Percentiles rank a stretch among this genome's conserved stretches.
Conservation (phyloP, 1,140 invertebrate genomes). For the Akabosia matsudoensis region DNA sequence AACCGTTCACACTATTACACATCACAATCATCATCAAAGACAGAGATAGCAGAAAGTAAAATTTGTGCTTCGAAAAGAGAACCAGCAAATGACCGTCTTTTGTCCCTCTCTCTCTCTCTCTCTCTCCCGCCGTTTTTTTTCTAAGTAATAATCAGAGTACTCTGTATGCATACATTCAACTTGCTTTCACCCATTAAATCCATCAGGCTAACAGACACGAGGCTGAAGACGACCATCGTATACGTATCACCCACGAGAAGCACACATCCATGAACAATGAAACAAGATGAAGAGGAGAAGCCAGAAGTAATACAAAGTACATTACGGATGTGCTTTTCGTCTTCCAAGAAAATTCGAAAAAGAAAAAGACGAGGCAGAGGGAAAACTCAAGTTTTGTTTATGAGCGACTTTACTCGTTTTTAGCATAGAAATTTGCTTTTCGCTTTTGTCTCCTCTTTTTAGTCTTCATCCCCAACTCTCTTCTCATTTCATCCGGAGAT, state of each 20-base stretch:
- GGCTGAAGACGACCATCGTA: background rate
- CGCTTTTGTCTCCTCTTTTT: background rate
- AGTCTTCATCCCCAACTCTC: background rate
- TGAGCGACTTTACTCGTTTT: slow-evolving; percentile 7
- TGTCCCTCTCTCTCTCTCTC: too few relatives aligned
- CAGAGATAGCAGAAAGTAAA: background rate
- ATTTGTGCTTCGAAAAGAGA: background rate
- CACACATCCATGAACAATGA: background rate
- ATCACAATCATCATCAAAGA: background rate
- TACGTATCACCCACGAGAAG: background rate
- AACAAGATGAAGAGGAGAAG: slow-evolving; percentile 11
- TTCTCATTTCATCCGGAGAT: background rate
- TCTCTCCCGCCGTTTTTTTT: background rate
- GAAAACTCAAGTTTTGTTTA: background rate
- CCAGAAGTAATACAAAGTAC: slow-evolving; percentile 19
- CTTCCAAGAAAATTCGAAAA: too few relatives aligned
- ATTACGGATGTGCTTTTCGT: slow-evolving; percentile 17
- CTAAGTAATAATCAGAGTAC: background rate
- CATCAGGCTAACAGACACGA: background rate
- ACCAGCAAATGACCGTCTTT: slow-evolving; percentile 18
- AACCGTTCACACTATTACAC: background rate
- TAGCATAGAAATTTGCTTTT: slow-evolving; percentile 23
- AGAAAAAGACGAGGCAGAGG: background rate
- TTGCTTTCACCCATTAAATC: slow-evolving; percentile 18
- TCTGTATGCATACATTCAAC: slow-evolving; percentile 2